Evolutionary conservation across 2,113 vertebrate species (phyloP), one percentile per base, ranked within the genome.

Genomic region (Dascyllus trimaculatus): DNA sequence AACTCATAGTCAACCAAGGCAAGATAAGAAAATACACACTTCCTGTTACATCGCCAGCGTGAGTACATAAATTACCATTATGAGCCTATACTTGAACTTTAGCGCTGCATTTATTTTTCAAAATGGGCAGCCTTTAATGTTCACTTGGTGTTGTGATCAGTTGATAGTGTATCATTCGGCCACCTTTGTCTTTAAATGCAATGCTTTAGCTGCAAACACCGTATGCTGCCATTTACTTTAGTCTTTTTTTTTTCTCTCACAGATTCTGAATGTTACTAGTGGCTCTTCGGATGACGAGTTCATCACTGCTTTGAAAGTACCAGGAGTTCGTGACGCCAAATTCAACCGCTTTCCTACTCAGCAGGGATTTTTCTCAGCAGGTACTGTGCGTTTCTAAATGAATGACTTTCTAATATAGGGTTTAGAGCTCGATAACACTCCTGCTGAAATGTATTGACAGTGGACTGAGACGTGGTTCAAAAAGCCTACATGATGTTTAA

Each of bases 21-120:
- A 60, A 62, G 49, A 67, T 18, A 35, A 35, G 32, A 35, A 35
- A 61, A 22, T 19, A 51, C 29, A 77, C 15, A 71, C 77, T 78
- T 89, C 68, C 81, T 82, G 70, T 73, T 22, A 32, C 38, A 52
- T 58, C 76, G 62, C 18, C 51, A 65, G n/a, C 6, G 6, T 78
- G 38, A 7, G 62, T 75, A 69, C 40, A 13, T 32, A 38, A 58
- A 11, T 43, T n/a, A 10, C 40, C 25, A 35, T 43, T 0, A 21
- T 46, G 25, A 66, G 0, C 25, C 17, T 49, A 10, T n/a, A 26
- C 2, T 15, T 35, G 9, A 14, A 14, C 15, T 3, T 43, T 13
- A 15, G 40, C 40, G 3, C 40, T 43, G 15, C 11, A 43, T 43
- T 43, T 43, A 4, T 43, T 15, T 14, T 43, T 7, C 40, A 15